A percentile compares a stretch with the other conserved stretches of the same genome.
These are phyloP conservation scores for Diorhabda carinulata DNA, from an alignment of 1,140 invertebrate species.

Conservation along the genomic window DNA sequence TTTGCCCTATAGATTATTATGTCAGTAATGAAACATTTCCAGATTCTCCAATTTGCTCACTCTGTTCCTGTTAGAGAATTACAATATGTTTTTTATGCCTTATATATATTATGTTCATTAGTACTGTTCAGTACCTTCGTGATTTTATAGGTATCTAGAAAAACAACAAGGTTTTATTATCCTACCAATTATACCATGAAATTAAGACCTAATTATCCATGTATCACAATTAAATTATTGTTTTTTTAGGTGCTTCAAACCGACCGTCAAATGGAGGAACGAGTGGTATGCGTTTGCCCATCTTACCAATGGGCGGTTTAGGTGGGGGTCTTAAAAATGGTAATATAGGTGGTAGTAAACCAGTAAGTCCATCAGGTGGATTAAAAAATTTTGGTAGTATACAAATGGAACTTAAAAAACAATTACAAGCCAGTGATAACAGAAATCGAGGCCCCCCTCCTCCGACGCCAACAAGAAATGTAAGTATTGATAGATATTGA, in stretches of 20 bases:
- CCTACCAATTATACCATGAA: background rate
- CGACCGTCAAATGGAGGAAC: background rate
- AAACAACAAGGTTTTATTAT: background rate
- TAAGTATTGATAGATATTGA: constrained; percentile 6
- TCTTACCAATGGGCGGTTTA: background rate
- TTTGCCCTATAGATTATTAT: too few species aligned
- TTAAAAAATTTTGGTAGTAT: constrained; percentile 39
- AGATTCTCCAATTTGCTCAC: too few species aligned
- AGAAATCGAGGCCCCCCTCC: constrained; percentile 41
- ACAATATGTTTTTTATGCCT: too few species aligned
- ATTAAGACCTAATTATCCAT: background rate
- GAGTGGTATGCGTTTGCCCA: background rate
- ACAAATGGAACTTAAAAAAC: constrained; percentile 42
- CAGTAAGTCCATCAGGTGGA: background rate
- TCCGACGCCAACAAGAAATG: constrained; percentile 38
- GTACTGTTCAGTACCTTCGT: too few species aligned
- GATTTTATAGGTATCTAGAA: background rate
- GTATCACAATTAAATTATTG: background rate
- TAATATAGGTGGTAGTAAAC: constrained; percentile 15
- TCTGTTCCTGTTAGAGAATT: too few species aligned
- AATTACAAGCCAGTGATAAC: constrained; percentile 39
- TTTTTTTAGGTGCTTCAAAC: background rate
- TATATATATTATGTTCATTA: too few species aligned
- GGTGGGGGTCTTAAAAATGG: constrained; percentile 12
- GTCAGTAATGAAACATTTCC: too few species aligned